phyloP scores from a whole-genome alignment of 2,113 vertebrate species.

The Mus musculus region DNA sequence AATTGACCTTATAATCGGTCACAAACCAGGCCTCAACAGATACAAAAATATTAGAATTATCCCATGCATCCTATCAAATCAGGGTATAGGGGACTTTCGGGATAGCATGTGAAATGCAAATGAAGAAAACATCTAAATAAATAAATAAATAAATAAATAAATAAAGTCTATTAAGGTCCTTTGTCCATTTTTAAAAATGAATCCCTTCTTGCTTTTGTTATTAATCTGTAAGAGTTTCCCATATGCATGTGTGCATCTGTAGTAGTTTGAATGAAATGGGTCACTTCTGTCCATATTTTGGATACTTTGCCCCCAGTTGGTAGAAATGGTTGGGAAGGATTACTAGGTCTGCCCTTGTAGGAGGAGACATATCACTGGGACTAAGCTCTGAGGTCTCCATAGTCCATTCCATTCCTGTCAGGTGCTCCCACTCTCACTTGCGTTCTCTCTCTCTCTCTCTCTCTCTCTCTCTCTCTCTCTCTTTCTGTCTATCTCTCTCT shows the following conservation, averaged over 20 bases:
- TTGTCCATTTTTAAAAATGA: neutral
- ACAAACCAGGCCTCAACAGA: no score
- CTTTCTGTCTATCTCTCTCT: accelerated
- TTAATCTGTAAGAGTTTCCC: neutral
- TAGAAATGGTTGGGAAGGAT: neutral
- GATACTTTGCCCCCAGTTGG: neutral
- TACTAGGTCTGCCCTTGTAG: neutral
- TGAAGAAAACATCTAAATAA: no score
- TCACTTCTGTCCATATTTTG: neutral
- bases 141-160: no score
- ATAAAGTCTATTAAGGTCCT: neutral
- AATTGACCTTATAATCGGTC: no score
- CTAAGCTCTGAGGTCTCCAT: neutral
- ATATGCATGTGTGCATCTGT: neutral
- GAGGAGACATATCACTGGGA: neutral
- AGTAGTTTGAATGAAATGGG: neutral
- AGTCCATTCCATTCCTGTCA: neutral
- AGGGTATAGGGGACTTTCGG: no score
- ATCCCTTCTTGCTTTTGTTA: no score
- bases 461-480: neutral
- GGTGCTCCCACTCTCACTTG: neutral
- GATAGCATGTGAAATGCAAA: no score
- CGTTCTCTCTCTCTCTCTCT: no score
- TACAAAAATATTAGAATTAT: no score
- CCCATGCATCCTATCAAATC: no score